Conservation (phyloP, 1,140 invertebrate species). For the Caenorhabditis remanei region DNA sequence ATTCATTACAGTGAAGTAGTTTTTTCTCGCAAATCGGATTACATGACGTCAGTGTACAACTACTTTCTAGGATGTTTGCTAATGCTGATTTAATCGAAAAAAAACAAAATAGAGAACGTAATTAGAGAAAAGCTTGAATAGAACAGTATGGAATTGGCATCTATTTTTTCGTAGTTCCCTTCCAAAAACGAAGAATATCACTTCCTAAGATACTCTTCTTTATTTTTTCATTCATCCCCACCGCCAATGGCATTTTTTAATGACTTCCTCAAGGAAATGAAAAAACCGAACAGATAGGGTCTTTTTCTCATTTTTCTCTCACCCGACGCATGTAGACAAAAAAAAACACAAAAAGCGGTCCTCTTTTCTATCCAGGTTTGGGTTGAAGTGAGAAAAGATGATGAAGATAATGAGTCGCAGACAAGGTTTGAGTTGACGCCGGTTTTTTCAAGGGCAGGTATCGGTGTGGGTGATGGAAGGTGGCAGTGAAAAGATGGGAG, state of each 20-base stretch:
- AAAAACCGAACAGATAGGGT: slow-evolving; percentile 53
- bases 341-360: slow-evolving; percentile 31
- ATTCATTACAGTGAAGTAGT: no score
- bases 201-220: neutral
- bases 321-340: neutral
- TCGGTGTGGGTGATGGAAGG: slow-evolving; percentile 14
- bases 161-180: neutral
- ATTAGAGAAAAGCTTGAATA: neutral
- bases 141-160: neutral
- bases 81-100: neutral
- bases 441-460: slow-evolving; percentile 54
- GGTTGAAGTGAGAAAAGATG: slow-evolving; percentile 50
- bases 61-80: neutral
- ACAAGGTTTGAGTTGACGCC: slow-evolving; percentile 50
- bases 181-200: no score
- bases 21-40: no score
- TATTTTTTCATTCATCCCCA: neutral
- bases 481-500: neutral
- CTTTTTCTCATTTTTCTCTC: slow-evolving; percentile 19
- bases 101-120: neutral
- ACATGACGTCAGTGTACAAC: neutral
- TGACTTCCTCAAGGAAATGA: slow-evolving; percentile 21
- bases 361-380: slow-evolving; percentile 40
- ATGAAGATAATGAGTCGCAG: slow-evolving; percentile 56
- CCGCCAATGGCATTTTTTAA: neutral